Conservation (phyloP, 2,888 invertebrate species). For the Oscheius sp. region DNA sequence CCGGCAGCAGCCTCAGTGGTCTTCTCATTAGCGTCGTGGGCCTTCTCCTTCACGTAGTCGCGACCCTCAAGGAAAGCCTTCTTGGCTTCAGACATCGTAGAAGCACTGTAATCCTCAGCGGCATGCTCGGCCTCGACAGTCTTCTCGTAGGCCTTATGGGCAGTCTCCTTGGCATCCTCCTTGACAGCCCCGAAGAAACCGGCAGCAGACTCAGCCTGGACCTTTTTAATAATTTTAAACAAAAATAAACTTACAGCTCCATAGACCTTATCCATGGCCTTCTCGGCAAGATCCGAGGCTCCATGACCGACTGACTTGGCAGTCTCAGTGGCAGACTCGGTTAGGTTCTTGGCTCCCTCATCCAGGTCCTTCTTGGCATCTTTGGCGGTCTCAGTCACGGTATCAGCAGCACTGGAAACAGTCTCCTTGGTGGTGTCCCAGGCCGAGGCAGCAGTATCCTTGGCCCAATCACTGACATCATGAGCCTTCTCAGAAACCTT, state of each 20-base stretch:
- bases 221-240: background rate
- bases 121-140: slow-evolving; percentile 4
- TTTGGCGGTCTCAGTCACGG: slow-evolving; percentile 5
- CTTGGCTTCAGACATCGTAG: slow-evolving; percentile 40
- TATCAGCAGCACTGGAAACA: background rate
- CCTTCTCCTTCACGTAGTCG: slow-evolving; percentile 29
- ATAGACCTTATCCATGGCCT: slow-evolving; percentile 13
- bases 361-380: slow-evolving; percentile 6
- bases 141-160: background rate
- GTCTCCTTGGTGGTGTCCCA: slow-evolving; percentile 11
- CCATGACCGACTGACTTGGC: background rate
- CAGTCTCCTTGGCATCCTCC: background rate
- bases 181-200: too few species aligned
- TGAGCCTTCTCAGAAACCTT: background rate
- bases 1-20: slow-evolving; percentile 14
- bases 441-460: slow-evolving; percentile 10
- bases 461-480: slow-evolving; percentile 19
- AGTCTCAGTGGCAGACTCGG: slow-evolving; percentile 4
- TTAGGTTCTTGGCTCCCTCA: background rate
- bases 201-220: too few species aligned
- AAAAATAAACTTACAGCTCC: background rate
- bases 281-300: background rate
- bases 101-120: slow-evolving; percentile 2
- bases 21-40: slow-evolving; percentile 24
- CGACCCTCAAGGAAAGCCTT: slow-evolving; percentile 39